A percentile compares a stretch with the other conserved stretches of the same genome.
Conservation (phyloP, 1,140 invertebrate genomes). For the Meloidogyne hapla region DNA sequence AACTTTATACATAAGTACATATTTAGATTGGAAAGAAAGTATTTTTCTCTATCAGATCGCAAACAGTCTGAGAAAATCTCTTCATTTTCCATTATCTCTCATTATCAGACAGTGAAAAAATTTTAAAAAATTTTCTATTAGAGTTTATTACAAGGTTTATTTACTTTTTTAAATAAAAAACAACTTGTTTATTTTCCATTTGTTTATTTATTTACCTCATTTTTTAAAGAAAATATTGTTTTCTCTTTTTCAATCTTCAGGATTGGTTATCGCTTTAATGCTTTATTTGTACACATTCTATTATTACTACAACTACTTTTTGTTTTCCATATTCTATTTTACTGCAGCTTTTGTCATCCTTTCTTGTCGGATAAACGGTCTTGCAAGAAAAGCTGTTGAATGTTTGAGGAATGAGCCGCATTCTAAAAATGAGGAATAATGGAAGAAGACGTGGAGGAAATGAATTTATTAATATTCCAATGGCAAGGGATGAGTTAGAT, state of each 20-base stretch:
- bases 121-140: too few relatives aligned
- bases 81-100: too few relatives aligned
- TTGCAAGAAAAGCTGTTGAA: neutral
- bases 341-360: neutral
- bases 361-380: neutral
- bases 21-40: neutral
- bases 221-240: neutral
- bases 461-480: neutral
- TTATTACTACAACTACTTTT: neutral
- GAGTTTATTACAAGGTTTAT: too few relatives aligned
- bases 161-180: too few relatives aligned
- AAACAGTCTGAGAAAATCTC: too few relatives aligned
- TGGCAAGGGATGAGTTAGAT: neutral
- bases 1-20: too few relatives aligned
- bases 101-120: too few relatives aligned
- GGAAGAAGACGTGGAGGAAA: neutral
- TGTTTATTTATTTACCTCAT: neutral
- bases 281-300: neutral
- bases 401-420: neutral
- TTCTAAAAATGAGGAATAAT: constrained; percentile 6
- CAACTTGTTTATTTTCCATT: neutral
- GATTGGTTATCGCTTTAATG: neutral
- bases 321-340: neutral
- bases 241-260: neutral
- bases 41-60: too few relatives aligned